phyloP scores from a whole-genome alignment of 2,797 vertebrate species.

The Scomberomorus guttatus region DNA sequence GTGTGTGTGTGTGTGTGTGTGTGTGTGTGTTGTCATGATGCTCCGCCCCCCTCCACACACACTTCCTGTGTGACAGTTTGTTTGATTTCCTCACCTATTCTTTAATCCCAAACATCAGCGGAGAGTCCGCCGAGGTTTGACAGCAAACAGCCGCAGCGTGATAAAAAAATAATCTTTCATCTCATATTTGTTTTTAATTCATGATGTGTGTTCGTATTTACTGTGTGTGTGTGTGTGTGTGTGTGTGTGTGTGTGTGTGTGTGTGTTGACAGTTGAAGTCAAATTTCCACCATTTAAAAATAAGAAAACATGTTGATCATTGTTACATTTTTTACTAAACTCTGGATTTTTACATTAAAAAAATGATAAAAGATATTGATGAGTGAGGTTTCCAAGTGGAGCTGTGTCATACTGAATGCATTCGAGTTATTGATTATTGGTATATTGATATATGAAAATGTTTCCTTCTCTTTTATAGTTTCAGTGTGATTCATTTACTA shows the following conservation, averaged over 20 bases:
- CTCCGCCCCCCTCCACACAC: not conserved
- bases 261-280: not conserved
- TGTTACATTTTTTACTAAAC: too few relatives aligned
- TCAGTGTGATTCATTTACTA: too few relatives aligned
- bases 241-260: not conserved
- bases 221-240: not conserved
- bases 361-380: too few relatives aligned
- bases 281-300: too few relatives aligned
- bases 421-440: too few relatives aligned
- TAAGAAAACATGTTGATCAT: too few relatives aligned
- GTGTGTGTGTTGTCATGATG: not conserved
- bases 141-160: not conserved
- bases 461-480: too few relatives aligned
- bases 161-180: not conserved
- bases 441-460: too few relatives aligned
- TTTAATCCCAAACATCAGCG: not conserved
- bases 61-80: constrained; percentile 16
- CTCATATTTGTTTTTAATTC: not conserved
- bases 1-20: not conserved
- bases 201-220: not conserved
- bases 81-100: not conserved
- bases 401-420: too few relatives aligned
- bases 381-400: too few relatives aligned
- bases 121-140: not conserved
- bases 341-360: too few relatives aligned